phyloP scores from a whole-genome alignment of 2,113 vertebrate genomes.

The Mobula birostris region DNA sequence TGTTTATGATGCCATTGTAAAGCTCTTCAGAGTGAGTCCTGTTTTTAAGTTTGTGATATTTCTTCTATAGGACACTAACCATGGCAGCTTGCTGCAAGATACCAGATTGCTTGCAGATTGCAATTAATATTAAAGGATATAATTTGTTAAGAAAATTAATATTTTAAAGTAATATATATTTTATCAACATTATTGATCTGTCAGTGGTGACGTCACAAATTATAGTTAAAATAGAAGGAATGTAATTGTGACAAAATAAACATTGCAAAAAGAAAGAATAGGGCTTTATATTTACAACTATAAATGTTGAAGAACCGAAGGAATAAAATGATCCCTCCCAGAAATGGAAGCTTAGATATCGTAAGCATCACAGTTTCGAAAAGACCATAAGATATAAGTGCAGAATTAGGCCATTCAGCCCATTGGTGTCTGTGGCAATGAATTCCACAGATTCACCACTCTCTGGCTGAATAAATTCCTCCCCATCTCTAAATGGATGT shows the following conservation, averaged over 20 bases:
- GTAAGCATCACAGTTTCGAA: neutral
- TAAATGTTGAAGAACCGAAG: neutral
- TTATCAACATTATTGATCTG: neutral
- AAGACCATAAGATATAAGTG: too few species aligned
- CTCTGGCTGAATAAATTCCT: too few species aligned
- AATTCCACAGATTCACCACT: too few species aligned
- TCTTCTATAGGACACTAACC: neutral
- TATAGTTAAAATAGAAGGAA: neutral
- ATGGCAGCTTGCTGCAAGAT: neutral
- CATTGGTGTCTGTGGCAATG: too few species aligned
- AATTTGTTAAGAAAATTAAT: neutral
- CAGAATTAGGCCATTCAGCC: too few species aligned
- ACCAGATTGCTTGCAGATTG: neutral
- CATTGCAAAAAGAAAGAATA: neutral
- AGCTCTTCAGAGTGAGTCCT: neutral
- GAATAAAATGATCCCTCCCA: neutral
- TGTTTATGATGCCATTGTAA: neutral
- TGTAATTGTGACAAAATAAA: neutral
- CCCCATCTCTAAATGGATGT: too few species aligned
- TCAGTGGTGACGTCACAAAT: neutral
- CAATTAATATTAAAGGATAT: neutral
- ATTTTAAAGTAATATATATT: neutral
- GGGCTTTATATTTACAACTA: neutral
- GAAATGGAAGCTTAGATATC: neutral
- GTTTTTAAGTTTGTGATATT: neutral